These are phyloP conservation scores for Petromus typicus DNA, from an alignment of 2,113 vertebrate species.

Conservation along the genomic window DNA sequence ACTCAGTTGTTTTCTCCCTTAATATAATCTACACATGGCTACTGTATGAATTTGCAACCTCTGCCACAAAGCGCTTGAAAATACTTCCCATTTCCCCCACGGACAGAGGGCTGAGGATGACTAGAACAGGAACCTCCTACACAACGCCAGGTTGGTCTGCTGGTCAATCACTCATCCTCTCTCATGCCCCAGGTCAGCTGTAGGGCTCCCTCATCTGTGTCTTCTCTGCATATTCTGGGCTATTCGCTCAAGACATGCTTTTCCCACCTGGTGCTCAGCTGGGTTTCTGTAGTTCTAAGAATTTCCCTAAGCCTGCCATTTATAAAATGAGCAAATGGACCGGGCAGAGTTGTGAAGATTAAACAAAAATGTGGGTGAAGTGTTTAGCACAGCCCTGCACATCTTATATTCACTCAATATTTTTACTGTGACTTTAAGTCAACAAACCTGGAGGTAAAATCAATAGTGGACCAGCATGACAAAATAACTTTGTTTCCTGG, in stretches of 20 bases:
- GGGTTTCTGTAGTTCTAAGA: not conserved
- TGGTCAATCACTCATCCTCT: not conserved
- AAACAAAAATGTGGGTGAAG: not conserved
- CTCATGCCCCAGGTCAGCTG: not conserved
- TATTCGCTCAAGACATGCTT: not conserved
- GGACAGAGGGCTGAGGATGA: not conserved
- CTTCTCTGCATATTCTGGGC: not conserved
- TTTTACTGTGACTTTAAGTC: not conserved
- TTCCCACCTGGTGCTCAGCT: not conserved
- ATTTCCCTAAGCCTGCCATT: not conserved
- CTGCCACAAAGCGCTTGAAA: not conserved
- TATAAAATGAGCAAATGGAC: constrained; percentile 3
- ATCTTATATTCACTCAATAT: not conserved
- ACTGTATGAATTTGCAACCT: not conserved
- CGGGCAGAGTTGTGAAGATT: not conserved
- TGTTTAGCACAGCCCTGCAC: not conserved
- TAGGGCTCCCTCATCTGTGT: not conserved
- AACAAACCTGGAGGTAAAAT: not conserved
- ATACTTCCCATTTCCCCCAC: not conserved
- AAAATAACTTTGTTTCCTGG: not conserved
- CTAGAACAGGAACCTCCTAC: not conserved
- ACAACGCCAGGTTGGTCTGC: not conserved
- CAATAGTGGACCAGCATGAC: not conserved
- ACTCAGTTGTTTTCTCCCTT: not conserved
- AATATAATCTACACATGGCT: not conserved